Evolutionary conservation across 2,888 invertebrate species (phyloP).

Genomic region (Rotaria macrura): DNA sequence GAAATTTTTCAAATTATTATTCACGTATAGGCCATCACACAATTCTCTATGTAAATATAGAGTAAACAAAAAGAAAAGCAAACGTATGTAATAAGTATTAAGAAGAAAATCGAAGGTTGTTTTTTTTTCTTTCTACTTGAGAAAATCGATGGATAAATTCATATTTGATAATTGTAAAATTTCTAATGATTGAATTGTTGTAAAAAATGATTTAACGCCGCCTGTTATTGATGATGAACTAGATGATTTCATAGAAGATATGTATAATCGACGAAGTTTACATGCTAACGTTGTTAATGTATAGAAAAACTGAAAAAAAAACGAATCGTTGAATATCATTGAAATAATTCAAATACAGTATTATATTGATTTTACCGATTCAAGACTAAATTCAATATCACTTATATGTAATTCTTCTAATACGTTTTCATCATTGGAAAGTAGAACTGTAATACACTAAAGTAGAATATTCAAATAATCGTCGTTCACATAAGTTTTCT

Average conservation of each 20-base stretch:
- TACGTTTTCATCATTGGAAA: background rate
- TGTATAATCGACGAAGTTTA: slow-evolving; percentile 5
- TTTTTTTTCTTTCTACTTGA: background rate
- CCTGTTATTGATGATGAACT: background rate
- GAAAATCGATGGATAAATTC: background rate
- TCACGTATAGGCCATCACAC: background rate
- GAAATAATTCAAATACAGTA: background rate
- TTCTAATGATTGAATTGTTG: background rate
- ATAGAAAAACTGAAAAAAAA: background rate
- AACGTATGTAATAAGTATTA: too few relatives aligned
- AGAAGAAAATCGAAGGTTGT: too few relatives aligned
- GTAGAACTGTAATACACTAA: background rate
- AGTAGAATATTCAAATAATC: background rate
- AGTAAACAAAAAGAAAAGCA: too few relatives aligned
- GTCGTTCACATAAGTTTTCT: too few relatives aligned
- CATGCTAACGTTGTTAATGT: background rate
- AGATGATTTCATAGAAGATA: background rate
- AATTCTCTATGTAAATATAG: too few relatives aligned
- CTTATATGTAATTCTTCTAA: slow-evolving; percentile 18
- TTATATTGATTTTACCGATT: background rate
- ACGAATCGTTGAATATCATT: background rate
- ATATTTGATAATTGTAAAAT: background rate
- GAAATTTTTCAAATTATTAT: background rate
- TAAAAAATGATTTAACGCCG: background rate
- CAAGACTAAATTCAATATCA: background rate